Conservation (phyloP, 2,113 vertebrate species). For the Ptilonorhynchus violaceus region DNA sequence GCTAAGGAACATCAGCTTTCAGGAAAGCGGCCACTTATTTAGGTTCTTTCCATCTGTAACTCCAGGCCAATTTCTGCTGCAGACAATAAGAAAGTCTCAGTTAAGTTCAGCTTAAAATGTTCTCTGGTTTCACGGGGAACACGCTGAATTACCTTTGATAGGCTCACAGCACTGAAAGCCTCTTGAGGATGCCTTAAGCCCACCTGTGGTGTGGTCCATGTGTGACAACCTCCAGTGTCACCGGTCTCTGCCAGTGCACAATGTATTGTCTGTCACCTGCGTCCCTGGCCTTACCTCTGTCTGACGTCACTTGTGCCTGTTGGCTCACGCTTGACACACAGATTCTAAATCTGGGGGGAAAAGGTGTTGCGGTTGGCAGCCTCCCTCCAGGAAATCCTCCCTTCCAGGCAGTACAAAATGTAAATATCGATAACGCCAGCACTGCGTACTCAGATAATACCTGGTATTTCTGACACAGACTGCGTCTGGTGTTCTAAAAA, state of each 20-base stretch:
- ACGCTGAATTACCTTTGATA: background rate
- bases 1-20: slow-evolving; percentile 64
- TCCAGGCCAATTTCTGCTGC: slow-evolving; percentile 11
- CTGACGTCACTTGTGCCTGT: background rate
- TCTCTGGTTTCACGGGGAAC: background rate
- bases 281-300: background rate
- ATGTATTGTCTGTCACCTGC: background rate
- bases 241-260: fast-evolving
- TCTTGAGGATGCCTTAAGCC: background rate
- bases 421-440: slow-evolving; percentile 23
- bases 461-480: slow-evolving; percentile 2
- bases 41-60: slow-evolving; percentile 36
- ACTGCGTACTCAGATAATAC: background rate
- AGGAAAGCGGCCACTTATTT: slow-evolving; percentile 36
- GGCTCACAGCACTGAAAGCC: background rate
- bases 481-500: background rate
- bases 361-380: background rate
- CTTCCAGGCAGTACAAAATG: background rate
- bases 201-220: background rate
- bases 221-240: background rate
- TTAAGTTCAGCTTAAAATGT: background rate
- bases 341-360: background rate
- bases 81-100: background rate
- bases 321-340: background rate
- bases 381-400: background rate